phyloP scores from a whole-genome alignment of 2,888 invertebrate genomes.

The Ecliptopera silaceata region DNA sequence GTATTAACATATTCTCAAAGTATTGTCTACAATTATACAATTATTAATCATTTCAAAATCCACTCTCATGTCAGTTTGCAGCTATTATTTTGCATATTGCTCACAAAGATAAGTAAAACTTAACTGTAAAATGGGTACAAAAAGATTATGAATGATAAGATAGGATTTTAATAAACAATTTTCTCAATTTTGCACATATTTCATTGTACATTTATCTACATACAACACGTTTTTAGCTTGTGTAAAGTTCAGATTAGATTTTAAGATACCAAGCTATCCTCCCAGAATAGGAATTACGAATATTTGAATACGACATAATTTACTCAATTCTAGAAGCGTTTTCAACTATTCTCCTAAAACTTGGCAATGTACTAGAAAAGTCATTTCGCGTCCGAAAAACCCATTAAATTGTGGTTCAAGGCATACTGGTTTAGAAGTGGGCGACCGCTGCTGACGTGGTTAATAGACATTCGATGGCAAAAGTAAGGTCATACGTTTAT shows the following conservation, averaged over 20 bases:
- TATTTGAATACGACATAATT: background rate
- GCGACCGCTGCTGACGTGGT: background rate
- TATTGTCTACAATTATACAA: no score
- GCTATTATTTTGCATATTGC: background rate
- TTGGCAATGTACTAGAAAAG: slow-evolving; percentile 18
- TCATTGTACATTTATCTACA: no score
- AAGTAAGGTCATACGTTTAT: background rate
- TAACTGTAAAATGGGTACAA: no score
- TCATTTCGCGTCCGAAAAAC: slow-evolving; percentile 4
- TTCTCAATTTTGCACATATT: no score
- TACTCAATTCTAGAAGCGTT: background rate
- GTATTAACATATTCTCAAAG: no score
- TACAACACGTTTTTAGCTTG: no score
- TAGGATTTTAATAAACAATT: no score
- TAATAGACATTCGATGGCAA: slow-evolving; percentile 8
- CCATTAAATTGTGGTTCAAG: slow-evolving; percentile 1
- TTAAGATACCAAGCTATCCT: background rate
- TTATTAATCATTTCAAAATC: no score
- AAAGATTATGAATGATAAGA: no score
- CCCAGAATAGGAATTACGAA: background rate
- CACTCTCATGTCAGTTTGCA: no score
- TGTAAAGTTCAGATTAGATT: no score
- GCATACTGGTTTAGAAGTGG: background rate
- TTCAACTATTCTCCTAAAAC: background rate
- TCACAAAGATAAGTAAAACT: no score